Base-by-base conservation (phyloP, 2,888 invertebrate genomes). In the Agonopterix subpropinquella region DNA sequence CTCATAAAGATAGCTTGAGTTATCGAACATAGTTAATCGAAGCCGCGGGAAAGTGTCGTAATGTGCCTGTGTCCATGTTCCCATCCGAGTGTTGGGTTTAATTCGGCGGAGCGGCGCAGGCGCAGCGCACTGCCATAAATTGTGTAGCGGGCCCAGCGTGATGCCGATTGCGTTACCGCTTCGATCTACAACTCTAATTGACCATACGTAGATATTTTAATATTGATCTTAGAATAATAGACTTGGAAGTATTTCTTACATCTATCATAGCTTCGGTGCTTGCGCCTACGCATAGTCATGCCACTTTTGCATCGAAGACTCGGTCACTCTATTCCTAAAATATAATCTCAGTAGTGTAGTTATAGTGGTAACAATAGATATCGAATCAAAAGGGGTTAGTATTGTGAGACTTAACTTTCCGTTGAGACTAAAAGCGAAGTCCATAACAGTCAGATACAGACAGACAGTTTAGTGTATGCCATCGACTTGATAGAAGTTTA, bases 131-230 rank as follows among this genome's bases (percentile, higher is more conserved):
- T 56, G 62, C 58, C 65, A 71, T 79, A 79, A 79, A 78, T 77
- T 64, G 62, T 62, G 57, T 50, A 61, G 58, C 52, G 52, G 48
- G 61, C 77, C 52, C 83, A 77, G 83, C 84, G 69, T 81, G 83
- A 77, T 67, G 78, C 77, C 80, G 65, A 70, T 73, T 68, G 67
- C 67, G 9, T 9, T 36, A 15, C 41, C 36, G 43, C 10, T 13
- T 11, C 42, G 42, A 42, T 13, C 61, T 61, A 58, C 64, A 61
- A 61, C 61, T 64, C 72, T 77, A 76, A 79, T 79, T 77, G 77
- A 74, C 64, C 72, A 61, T 56, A 58, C 61, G 64, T 65, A 63
- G 65, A 71, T 76, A 73, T 76, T 78, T 77, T 54, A 54, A 54
- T 52, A 53, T 47, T 41, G 44, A 13, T 11, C 45, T 48, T 47